A percentile compares a stretch with the other conserved stretches of the same genome.
Evolutionary conservation across 2,797 vertebrate species (phyloP).

Genomic region (Mico argentatus): DNA sequence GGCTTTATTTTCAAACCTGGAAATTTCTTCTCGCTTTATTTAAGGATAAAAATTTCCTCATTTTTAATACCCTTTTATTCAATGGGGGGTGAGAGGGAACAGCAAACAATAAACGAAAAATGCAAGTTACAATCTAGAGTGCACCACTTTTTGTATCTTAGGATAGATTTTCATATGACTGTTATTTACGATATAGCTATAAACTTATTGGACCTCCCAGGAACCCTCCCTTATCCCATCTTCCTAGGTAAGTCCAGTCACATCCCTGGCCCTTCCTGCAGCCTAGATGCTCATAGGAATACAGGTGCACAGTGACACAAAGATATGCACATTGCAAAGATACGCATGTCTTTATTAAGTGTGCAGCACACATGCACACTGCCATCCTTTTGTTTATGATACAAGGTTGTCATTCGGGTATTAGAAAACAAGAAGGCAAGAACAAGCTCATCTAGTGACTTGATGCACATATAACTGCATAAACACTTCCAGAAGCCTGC

Average conservation of each 20-base stretch:
- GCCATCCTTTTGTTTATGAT: background rate
- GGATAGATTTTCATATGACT: background rate
- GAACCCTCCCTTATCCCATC: background rate
- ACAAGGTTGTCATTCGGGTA: background rate
- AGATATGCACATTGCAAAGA: background rate
- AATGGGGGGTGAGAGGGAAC: background rate
- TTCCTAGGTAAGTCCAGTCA: background rate
- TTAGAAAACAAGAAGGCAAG: background rate
- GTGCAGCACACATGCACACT: too few relatives aligned
- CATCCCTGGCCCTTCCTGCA: background rate
- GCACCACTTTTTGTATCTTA: background rate
- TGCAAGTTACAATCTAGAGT: background rate
- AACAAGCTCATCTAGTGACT: background rate
- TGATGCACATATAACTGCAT: background rate
- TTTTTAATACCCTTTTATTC: background rate
- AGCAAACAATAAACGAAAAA: background rate
- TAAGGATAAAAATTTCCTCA: background rate
- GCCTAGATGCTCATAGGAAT: background rate
- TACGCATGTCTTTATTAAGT: background rate
- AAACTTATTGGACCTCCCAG: background rate
- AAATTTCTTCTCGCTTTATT: conserved; percentile 17
- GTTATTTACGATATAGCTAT: background rate
- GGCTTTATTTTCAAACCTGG: conserved; percentile 20
- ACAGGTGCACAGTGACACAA: background rate
- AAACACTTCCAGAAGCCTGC: background rate